These are phyloP conservation scores for Sialis lutaria DNA, from an alignment of 2,888 invertebrate genomes.

Conservation along the genomic window DNA sequence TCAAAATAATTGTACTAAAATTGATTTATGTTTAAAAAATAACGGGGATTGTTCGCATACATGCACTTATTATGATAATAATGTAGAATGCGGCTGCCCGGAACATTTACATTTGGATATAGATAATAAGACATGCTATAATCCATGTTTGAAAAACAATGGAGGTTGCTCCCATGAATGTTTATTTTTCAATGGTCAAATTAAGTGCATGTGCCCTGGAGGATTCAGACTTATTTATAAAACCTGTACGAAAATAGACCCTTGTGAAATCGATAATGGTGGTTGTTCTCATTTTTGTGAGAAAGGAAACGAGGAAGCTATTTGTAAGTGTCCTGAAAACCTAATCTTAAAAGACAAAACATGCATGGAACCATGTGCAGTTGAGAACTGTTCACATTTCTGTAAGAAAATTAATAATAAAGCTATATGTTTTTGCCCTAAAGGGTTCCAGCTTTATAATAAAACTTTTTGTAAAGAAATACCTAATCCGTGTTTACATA, in stretches of 20 bases:
- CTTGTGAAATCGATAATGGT: conserved; percentile 26
- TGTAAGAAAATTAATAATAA: conserved; percentile 30
- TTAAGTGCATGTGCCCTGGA: conserved; percentile 28
- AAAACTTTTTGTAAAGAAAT: neutral
- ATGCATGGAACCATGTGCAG: neutral
- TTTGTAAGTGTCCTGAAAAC: conserved; percentile 32
- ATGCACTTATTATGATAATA: conserved; percentile 22
- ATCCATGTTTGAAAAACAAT: conserved; percentile 10
- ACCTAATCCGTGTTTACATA: conserved; percentile 11
- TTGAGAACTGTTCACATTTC: conserved; percentile 26
- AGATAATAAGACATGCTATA: conserved; percentile 20
- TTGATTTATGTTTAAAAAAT: conserved; percentile 23
- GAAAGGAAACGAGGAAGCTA: conserved; percentile 15
- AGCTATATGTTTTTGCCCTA: conserved; percentile 30
- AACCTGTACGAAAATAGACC: conserved; percentile 25
- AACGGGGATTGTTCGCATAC: conserved; percentile 21
- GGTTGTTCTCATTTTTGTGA: conserved; percentile 37
- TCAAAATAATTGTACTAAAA: conserved; percentile 19
- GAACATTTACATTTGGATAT: conserved; percentile 8
- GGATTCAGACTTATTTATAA: conserved; percentile 21
- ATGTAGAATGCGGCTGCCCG: conserved; percentile 9
- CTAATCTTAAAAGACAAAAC: conserved; percentile 16
- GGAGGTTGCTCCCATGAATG: conserved; percentile 28
- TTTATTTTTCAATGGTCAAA: conserved; percentile 4
- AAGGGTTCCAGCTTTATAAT: conserved; percentile 20